A percentile compares a stretch with the other conserved stretches of the same genome.
phyloP scores from a whole-genome alignment of 2,797 vertebrate species.

The Sphaeramia orbicularis region DNA sequence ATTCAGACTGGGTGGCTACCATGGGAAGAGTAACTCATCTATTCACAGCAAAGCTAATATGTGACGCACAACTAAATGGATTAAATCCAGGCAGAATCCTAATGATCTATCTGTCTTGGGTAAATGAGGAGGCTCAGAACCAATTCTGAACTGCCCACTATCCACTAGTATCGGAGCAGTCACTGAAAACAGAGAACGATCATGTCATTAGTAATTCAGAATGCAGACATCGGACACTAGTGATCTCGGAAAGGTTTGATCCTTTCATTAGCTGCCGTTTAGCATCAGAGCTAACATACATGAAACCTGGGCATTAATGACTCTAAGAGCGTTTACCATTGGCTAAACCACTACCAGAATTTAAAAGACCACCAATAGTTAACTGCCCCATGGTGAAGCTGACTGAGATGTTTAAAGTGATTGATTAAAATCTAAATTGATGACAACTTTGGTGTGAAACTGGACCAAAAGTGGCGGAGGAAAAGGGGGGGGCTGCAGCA shows the following conservation, averaged over 20 bases:
- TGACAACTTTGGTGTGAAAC: slow-evolving; percentile 12
- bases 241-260: not conserved
- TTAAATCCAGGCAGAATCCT: slow-evolving; percentile 23
- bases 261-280: not conserved
- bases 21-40: slow-evolving; percentile 28
- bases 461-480: slow-evolving; percentile 9
- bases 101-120: slow-evolving; percentile 17
- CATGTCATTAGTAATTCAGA: not conserved
- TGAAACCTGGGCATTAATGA: not conserved
- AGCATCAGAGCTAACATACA: not conserved
- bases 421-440: not conserved
- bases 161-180: not conserved
- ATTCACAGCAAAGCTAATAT: slow-evolving; percentile 19
- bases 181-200: slow-evolving; percentile 1
- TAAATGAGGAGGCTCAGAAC: slow-evolving; percentile 13
- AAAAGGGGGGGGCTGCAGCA: slow-evolving; percentile 26
- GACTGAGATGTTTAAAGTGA: not conserved
- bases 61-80: slow-evolving; percentile 51
- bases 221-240: not conserved
- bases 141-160: not conserved
- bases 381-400: not conserved
- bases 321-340: not conserved
- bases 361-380: not conserved
- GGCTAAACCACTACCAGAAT: not conserved
- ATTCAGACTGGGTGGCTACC: slow-evolving; percentile 56